These are phyloP conservation scores for Rutpela maculata DNA, from an alignment of 2,888 invertebrate genomes.

Conservation along the genomic window DNA sequence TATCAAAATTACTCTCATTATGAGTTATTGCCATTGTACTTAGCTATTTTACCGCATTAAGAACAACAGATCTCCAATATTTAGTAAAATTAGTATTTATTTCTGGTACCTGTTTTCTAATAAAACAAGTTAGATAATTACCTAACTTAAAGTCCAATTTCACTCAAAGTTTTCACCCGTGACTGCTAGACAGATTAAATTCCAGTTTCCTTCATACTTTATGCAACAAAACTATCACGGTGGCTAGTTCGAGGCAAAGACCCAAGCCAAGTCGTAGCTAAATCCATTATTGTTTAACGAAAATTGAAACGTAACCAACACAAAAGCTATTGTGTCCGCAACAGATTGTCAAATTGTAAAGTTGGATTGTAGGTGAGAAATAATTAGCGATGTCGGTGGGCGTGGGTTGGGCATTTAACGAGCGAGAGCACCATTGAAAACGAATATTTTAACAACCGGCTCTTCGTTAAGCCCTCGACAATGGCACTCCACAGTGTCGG, in stretches of 20 bases:
- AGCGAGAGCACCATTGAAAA: constrained; percentile 54
- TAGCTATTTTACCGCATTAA: no score
- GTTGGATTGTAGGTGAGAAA: constrained; percentile 62
- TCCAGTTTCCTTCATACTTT: background rate
- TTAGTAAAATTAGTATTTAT: no score
- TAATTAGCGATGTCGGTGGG: constrained; percentile 60
- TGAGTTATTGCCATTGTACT: no score
- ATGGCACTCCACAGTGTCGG: constrained; percentile 70
- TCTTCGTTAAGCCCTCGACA: constrained; percentile 68
- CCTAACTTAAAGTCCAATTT: background rate
- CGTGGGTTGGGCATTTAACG: constrained; percentile 44
- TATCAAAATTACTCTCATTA: no score
- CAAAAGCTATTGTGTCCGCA: constrained; percentile 61
- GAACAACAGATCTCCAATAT: no score
- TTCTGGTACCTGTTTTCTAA: no score
- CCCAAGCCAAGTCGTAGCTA: constrained; percentile 44
- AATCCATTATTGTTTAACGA: constrained; percentile 51
- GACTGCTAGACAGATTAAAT: background rate
- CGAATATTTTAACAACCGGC: constrained; percentile 63
- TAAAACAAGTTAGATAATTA: no score
- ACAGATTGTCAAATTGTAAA: constrained; percentile 62
- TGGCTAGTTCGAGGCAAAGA: constrained; percentile 56
- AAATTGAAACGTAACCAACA: constrained; percentile 56
- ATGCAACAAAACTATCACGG: constrained; percentile 47
- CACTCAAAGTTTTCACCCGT: background rate